Conservation (phyloP, 1,140 invertebrate species). For the Platyura marginata region DNA sequence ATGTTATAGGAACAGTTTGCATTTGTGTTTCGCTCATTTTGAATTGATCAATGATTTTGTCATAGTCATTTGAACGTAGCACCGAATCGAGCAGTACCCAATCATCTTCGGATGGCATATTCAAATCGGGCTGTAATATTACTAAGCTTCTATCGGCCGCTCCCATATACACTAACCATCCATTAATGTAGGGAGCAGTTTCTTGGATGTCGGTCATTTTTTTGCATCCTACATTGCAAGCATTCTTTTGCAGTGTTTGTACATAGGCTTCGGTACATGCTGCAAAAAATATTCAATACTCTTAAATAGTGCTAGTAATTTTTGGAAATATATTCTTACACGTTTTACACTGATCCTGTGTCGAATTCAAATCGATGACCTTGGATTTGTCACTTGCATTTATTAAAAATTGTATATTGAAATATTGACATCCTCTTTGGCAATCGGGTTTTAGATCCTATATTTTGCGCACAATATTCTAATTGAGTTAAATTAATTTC, state of each 20-base stretch:
- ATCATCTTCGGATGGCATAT: not conserved
- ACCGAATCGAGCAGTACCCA: not conserved
- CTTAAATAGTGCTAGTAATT: not conserved
- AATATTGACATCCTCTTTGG: not conserved
- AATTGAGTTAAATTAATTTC: not conserved
- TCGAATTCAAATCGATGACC: not conserved
- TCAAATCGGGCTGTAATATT: not conserved
- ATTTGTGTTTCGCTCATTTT: not conserved
- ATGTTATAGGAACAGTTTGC: not conserved
- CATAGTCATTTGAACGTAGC: not conserved
- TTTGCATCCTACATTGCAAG: not conserved
- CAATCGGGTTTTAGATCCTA: not conserved
- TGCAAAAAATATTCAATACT: not conserved
- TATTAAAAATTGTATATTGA: not conserved
- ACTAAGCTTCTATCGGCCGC: not conserved
- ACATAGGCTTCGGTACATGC: not conserved
- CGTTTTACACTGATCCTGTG: not conserved
- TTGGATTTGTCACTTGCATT: not conserved
- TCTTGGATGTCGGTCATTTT: not conserved
- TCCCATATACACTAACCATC: slow-evolving; percentile 1
- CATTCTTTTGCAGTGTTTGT: not conserved
- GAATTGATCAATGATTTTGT: not conserved
- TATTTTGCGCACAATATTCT: not conserved
- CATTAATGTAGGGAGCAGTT: not conserved
- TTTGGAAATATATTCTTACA: not conserved